A percentile compares a stretch with the other conserved stretches of the same genome.
Conservation (phyloP, 2,113 vertebrate genomes). For the Indicator maculatus region DNA sequence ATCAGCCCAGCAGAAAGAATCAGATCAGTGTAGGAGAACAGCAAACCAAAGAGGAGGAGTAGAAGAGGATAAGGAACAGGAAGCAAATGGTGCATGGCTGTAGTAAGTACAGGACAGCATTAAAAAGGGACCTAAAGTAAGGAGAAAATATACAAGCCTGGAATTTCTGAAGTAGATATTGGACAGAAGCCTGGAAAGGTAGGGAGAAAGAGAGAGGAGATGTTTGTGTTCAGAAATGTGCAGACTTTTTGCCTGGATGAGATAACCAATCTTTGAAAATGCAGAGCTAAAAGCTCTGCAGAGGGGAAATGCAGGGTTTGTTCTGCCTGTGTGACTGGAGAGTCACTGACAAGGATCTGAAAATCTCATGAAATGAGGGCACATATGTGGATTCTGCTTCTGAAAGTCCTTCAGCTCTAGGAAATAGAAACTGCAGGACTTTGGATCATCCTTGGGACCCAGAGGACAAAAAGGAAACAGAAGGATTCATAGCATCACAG, state of each 20-base stretch:
- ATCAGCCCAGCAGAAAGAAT: neutral
- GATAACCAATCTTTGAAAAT: neutral
- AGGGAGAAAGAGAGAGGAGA: constrained; percentile 24
- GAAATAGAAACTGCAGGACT: neutral
- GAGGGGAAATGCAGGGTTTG: neutral
- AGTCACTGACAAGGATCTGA: neutral
- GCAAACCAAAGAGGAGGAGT: neutral
- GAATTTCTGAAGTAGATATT: constrained; percentile 65
- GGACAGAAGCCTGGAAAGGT: constrained; percentile 43
- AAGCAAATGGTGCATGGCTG: neutral
- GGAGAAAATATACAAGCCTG: constrained; percentile 59
- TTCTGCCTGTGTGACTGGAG: neutral
- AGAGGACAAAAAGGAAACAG: neutral
- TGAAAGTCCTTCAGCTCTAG: neutral
- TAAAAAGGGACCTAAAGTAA: constrained; percentile 43
- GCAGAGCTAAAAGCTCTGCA: neutral
- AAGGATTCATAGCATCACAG: neutral
- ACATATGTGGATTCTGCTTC: neutral
- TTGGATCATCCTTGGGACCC: neutral
- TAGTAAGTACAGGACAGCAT: neutral
- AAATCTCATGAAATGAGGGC: neutral
- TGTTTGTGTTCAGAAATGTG: neutral
- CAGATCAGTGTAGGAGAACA: neutral
- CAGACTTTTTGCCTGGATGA: constrained; percentile 2
- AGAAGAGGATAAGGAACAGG: neutral